A percentile compares a stretch with the other conserved stretches of the same genome.
Conservation (phyloP, 1,140 invertebrate genomes). For the Akabosia matsudoensis region DNA sequence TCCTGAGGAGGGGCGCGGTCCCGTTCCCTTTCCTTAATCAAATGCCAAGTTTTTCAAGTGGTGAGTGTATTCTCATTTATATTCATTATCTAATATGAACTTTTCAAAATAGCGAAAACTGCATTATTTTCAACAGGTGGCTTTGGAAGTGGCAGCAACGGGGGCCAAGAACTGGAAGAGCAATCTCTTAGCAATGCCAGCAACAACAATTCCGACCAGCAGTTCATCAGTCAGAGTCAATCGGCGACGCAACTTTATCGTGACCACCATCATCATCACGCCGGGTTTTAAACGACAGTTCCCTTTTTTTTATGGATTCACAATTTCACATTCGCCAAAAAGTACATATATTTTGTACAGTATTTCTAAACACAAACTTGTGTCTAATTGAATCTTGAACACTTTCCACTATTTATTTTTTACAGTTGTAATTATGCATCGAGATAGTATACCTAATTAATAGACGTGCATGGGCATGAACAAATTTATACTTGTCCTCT, state of each 20-base stretch:
- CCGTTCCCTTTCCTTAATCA: slow-evolving; percentile 45
- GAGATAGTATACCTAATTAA: too few relatives aligned
- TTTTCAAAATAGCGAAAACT: background rate
- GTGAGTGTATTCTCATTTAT: too few relatives aligned
- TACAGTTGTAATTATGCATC: too few relatives aligned
- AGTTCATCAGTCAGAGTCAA: slow-evolving; percentile 40
- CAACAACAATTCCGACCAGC: slow-evolving; percentile 38
- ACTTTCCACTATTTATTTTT: too few relatives aligned
- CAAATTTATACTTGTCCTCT: too few relatives aligned
- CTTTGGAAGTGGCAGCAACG: slow-evolving; percentile 38
- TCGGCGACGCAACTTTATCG: slow-evolving; percentile 37
- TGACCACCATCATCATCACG: slow-evolving; percentile 30
- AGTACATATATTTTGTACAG: too few relatives aligned
- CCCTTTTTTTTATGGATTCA: too few relatives aligned
- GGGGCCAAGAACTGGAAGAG: slow-evolving; percentile 44
- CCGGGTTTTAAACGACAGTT: background rate
- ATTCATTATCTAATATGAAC: too few relatives aligned
- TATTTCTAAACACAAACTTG: too few relatives aligned
- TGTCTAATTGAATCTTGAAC: too few relatives aligned
- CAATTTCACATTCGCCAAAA: too few relatives aligned
- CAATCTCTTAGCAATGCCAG: slow-evolving; percentile 44
- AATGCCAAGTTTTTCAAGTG: slow-evolving; percentile 38
- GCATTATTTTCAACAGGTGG: slow-evolving; percentile 6
- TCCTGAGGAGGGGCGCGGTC: slow-evolving; percentile 60
- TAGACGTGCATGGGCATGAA: too few relatives aligned